Evolutionary conservation across 2,888 invertebrate species (phyloP), one percentile per base, ranked within the genome.

Genomic region (Erynnis tages): DNA sequence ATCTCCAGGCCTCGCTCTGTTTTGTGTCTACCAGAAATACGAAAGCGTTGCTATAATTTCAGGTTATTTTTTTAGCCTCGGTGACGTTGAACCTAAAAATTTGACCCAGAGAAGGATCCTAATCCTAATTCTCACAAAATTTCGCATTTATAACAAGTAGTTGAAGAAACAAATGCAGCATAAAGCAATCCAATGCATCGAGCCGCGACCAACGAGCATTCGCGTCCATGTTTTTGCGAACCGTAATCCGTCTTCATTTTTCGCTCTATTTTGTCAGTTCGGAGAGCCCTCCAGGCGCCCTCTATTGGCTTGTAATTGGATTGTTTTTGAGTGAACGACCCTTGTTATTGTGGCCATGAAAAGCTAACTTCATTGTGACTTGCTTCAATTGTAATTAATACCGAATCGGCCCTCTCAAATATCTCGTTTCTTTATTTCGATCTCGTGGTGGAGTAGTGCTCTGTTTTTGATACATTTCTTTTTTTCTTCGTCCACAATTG

Each of bases 201-300:
- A 11, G 8, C 21, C 43, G 8, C 1, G 21, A 19, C 43, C 30
- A 2, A 19, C 30, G n/a, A 44, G 3, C 32, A n/a, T 43, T 49
- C 61, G 57, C 62, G 21, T 40, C 10, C 66, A 64, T 71, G 67
- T 67, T 65, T 66, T 64, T 61, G 56, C 53, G 48, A 59, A 52
- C 43, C 46, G 71, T 72, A 70, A 76, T 76, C 70, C 64, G 61
- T 76, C 75, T 76, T 76, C 74, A 74, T 75, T 76, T 71, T 60
- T 55, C 58, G 65, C 63, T 65, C 56, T 63, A 66, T 67, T 67
- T 65, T 63, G 73, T 69, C 71, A 66, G 65, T 56, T 65, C 30
- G 48, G 50, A 57, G 67, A 73, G 57, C 62, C 62, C 49, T 53
- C 53, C 30, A 43, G 49, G 53, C 49, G 50, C 53, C 56, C 60